A percentile compares a stretch with the other conserved stretches of the same genome.
Conservation (phyloP, 2,888 invertebrate genomes). For the Ophion ellenae region DNA sequence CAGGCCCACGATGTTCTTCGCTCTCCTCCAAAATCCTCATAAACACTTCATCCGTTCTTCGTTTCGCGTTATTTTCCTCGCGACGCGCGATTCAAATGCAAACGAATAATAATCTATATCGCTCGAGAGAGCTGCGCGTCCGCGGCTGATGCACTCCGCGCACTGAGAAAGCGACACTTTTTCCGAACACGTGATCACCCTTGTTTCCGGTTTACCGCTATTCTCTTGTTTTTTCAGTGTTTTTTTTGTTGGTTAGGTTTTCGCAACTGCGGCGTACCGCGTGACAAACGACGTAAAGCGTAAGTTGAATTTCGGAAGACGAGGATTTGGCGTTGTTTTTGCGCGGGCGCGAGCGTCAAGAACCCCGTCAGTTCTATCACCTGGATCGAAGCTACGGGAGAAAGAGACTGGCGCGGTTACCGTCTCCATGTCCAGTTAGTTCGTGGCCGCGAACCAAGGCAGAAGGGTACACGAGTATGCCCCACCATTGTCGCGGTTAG, state of each 20-base stretch:
- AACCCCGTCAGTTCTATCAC: conserved; percentile 67
- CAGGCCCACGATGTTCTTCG: not conserved
- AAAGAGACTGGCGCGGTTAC: conserved; percentile 79
- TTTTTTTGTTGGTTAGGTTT: conserved; percentile 5
- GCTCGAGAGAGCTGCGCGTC: not conserved
- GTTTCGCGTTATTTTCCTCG: not conserved
- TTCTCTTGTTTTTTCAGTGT: not conserved
- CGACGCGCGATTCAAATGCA: not conserved
- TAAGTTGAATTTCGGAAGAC: not conserved
- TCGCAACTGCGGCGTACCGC: not conserved
- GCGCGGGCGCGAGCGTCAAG: conserved; percentile 37
- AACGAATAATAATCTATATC: conserved; percentile 31
- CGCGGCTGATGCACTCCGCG: conserved; percentile 35
- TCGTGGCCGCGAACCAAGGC: conserved; percentile 77
- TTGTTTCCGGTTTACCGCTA: conserved; percentile 14
- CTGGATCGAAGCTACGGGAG: conserved; percentile 78
- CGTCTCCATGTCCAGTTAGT: conserved; percentile 82
- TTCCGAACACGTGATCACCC: conserved; percentile 32
- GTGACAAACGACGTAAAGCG: not conserved
- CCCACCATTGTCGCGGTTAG: conserved; percentile 70
- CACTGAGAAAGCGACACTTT: conserved; percentile 35
- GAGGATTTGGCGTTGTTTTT: conserved; percentile 8
- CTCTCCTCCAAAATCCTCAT: not conserved
- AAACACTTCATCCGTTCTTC: not conserved
- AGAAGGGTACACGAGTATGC: conserved; percentile 75